Evolutionary conservation across 2,888 invertebrate genomes (phyloP).

Genomic region (Caenorhabditis becei): DNA sequence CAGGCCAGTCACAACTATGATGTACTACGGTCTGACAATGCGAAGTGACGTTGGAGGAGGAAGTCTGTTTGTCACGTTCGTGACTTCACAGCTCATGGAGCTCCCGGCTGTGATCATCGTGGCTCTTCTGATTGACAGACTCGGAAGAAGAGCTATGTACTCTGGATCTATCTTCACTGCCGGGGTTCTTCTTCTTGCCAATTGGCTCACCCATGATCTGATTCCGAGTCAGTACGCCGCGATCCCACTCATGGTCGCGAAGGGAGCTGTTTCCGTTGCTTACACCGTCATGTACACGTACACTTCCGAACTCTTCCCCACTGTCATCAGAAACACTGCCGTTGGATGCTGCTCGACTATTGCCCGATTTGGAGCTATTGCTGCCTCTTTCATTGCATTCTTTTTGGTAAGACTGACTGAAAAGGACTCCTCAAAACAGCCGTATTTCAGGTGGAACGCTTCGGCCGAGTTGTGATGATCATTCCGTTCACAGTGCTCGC

Average conservation of each 20-base stretch:
- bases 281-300: conserved; percentile 92
- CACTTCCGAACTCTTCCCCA: conserved; percentile 92
- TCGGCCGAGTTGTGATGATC: conserved; percentile 75
- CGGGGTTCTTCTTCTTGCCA: conserved; percentile 65
- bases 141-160: conserved; percentile 72
- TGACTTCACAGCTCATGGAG: conserved; percentile 85
- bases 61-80: conserved; percentile 88
- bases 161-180: conserved; percentile 66
- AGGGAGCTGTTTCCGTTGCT: conserved; percentile 89
- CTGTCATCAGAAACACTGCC: conserved; percentile 90
- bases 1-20: conserved; percentile 89
- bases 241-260: conserved; percentile 87
- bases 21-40: conserved; percentile 91
- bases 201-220: conserved; percentile 61
- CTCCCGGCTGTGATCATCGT: conserved; percentile 82
- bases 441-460: conserved; percentile 71
- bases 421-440: not conserved
- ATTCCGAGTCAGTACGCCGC: conserved; percentile 55
- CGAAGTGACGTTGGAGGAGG: conserved; percentile 89
- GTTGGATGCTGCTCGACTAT: conserved; percentile 91
- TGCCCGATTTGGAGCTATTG: conserved; percentile 90
- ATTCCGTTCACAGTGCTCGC: conserved; percentile 77
- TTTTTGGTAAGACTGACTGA: conserved; percentile 73
- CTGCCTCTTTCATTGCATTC: conserved; percentile 89
- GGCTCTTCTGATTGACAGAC: conserved; percentile 71